Evolutionary conservation across 2,797 vertebrate genomes (phyloP), one percentile per base, ranked within the genome.

Genomic region (Sebastes matsubarae): DNA sequence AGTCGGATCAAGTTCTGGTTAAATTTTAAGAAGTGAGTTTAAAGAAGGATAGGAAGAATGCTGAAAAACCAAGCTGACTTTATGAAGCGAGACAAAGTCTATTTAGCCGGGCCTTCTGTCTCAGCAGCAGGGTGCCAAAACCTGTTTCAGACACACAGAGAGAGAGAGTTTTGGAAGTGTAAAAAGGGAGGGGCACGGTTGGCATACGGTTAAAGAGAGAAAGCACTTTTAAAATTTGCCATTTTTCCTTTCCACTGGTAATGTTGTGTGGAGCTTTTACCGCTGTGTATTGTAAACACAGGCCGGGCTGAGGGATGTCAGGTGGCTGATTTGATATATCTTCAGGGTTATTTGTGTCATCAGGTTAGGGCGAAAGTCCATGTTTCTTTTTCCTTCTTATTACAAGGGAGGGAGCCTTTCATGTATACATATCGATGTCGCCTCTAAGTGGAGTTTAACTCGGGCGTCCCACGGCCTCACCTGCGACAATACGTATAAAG

Each of bases 51-150:
- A 24, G 20, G 75, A 68, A 68, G 55, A 79, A 75, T 13, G 68
- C 54, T 77, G 68, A 77, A 80, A 83, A 83, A 63, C 20, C 69
- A 55, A 72, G 63, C 68, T 55, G 36, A 78, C 74, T 92, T 93
- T 81, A 79, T 81, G 90, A 87, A 87, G 82, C 76, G 34, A 84
- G 72, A 77, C 83, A 86, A 84, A 88, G 74, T 86, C 36, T 68
- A 79, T 94, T 92, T 87, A 85, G 80, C 32, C 29, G 25, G 77
- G 78, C 87, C 87, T 86, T 83, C 87, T 90, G 90, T 83, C 83
- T 85, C 27, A 50, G 82, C 89, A 89, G 87, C 77, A 82, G 91
- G 90, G 79, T 64, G 81, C 77, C 82, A 75, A 75, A 92, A 93
- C 86, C 87, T 82, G 80, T 89, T 91, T 86, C 54, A 83, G 66